phyloP scores from a whole-genome alignment of 2,113 vertebrate genomes.

The Pterocles gutturalis region DNA sequence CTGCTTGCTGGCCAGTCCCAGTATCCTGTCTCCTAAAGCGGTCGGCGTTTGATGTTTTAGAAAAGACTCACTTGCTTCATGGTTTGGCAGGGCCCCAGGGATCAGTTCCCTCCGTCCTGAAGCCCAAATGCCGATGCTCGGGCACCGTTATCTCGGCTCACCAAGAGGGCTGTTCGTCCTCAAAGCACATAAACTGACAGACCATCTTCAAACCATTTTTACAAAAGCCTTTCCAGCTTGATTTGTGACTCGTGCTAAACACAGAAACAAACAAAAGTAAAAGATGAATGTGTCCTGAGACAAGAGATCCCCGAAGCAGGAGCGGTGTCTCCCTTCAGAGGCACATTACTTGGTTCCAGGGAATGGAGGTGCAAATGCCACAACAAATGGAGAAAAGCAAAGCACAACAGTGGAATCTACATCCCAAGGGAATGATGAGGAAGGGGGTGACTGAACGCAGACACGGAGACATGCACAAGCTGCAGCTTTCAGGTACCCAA shows the following conservation, averaged over 20 bases:
- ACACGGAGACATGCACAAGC: not conserved
- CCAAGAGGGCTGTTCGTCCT: not conserved
- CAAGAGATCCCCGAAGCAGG: not conserved
- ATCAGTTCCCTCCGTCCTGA: not conserved
- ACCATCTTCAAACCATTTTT: not conserved
- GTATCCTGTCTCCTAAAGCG: not conserved
- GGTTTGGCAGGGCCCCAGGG: not conserved
- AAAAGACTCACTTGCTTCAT: not conserved
- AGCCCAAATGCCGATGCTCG: not conserved
- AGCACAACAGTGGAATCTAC: not conserved
- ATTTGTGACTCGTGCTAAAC: not conserved
- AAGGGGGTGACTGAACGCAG: not conserved
- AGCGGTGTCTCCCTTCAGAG: not conserved
- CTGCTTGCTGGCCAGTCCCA: not conserved
- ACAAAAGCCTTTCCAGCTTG: not conserved
- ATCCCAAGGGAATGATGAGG: not conserved
- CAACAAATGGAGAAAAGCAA: not conserved
- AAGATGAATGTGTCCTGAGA: not conserved
- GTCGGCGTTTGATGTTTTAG: not conserved
- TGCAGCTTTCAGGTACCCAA: not conserved
- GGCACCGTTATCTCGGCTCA: not conserved
- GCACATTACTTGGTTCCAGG: not conserved
- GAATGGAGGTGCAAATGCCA: not conserved
- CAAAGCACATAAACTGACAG: not conserved
- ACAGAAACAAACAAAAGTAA: not conserved